phyloP scores from a whole-genome alignment of 92 coral and sea anemone genomes.

The Parazoanthus swiftii region DNA sequence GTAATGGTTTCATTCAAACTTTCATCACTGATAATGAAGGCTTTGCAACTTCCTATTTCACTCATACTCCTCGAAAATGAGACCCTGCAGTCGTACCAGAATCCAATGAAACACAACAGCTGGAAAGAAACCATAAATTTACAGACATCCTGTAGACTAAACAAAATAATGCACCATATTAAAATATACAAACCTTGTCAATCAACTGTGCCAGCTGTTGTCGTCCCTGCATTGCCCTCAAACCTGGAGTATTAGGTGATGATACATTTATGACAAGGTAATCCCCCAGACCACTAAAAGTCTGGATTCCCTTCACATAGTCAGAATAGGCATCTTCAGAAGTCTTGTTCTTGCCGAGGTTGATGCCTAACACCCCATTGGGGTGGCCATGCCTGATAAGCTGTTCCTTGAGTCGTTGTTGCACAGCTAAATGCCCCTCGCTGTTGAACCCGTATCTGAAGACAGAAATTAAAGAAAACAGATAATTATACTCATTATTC shows the following conservation, averaged over 20 bases:
- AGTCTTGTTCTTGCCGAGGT: constrained; percentile 93
- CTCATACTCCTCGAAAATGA: too few relatives aligned
- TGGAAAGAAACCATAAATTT: neutral
- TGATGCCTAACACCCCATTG: constrained; percentile 80
- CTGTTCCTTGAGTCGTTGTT: constrained; percentile 58
- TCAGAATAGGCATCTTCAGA: constrained; percentile 80
- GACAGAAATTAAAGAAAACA: neutral
- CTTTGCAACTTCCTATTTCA: too few relatives aligned
- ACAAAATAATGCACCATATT: neutral
- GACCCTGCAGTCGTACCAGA: too few relatives aligned
- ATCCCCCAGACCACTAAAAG: constrained; percentile 79
- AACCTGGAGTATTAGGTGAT: constrained; percentile 96
- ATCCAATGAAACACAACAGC: neutral
- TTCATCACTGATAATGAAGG: too few relatives aligned
- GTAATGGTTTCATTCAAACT: too few relatives aligned
- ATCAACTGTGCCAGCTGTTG: constrained; percentile 74
- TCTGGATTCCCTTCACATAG: constrained; percentile 80
- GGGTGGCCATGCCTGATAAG: constrained; percentile 46
- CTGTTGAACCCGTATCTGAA: constrained; percentile 97
- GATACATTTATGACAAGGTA: constrained; percentile 92
- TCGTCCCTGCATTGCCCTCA: constrained; percentile 90
- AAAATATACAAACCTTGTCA: constrained; percentile 64
- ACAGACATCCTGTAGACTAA: too few relatives aligned
- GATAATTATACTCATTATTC: neutral
- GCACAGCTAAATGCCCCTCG: constrained; percentile 76